Evolutionary conservation across 1,140 invertebrate species (phyloP).

Genomic region (Euwallacea similis): DNA sequence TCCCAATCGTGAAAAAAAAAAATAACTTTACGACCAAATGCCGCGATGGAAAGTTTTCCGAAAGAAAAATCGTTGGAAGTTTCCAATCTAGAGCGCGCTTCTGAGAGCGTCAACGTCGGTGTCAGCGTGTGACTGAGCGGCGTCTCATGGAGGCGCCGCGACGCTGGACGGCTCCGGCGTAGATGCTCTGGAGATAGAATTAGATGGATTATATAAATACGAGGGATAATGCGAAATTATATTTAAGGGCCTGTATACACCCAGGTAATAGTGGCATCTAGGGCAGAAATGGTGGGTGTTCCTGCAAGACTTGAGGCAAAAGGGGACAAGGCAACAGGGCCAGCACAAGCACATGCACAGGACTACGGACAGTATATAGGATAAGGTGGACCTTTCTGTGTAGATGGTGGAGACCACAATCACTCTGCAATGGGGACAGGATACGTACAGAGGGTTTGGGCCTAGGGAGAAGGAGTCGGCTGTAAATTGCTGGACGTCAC

Average conservation of each 20-base stretch:
- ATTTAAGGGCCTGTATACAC: conserved; percentile 51
- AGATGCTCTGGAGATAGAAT: conserved; percentile 17
- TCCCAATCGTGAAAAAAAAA: neutral
- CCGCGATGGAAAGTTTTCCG: neutral
- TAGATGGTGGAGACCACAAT: conserved; percentile 50
- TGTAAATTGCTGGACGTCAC: conserved; percentile 12
- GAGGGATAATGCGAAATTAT: neutral
- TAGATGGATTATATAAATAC: neutral
- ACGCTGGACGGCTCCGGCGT: conserved; percentile 6
- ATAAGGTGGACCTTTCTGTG: conserved; percentile 45
- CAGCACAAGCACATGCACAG: conserved; percentile 52
- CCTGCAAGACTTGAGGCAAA: conserved; percentile 55
- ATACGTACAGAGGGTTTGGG: conserved; percentile 48
- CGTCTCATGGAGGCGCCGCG: conserved; percentile 18
- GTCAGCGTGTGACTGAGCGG: conserved; percentile 19
- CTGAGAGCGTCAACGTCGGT: conserved; percentile 4
- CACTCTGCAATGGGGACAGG: conserved; percentile 52
- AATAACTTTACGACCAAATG: neutral
- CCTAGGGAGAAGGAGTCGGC: conserved; percentile 46
- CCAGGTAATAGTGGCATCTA: conserved; percentile 53
- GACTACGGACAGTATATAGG: conserved; percentile 51
- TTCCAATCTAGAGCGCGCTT: neutral
- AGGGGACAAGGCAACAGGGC: conserved; percentile 56
- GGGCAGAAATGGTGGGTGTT: conserved; percentile 56
- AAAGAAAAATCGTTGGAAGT: neutral